Conservation (phyloP, 2,888 invertebrate genomes). For the Tachina fera region DNA sequence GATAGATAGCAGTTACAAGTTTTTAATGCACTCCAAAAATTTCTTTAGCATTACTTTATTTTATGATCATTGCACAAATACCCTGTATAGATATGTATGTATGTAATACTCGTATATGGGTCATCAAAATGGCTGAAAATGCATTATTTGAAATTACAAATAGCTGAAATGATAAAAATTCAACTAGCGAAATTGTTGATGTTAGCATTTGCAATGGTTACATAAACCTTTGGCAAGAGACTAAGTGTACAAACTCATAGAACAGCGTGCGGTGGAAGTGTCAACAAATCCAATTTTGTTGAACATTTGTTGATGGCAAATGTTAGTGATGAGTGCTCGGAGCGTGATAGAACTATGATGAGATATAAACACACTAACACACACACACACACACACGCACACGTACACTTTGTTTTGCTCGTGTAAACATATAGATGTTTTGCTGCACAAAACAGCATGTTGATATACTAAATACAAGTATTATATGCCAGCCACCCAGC, state of each 20-base stretch:
- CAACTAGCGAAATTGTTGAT: slow-evolving; percentile 29
- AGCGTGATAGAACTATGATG: slow-evolving; percentile 67
- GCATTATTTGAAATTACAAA: slow-evolving; percentile 43
- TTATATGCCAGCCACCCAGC: slow-evolving; percentile 22
- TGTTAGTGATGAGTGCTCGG: slow-evolving; percentile 68
- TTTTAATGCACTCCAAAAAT: no score
- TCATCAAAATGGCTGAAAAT: not conserved
- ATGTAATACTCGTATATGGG: no score
- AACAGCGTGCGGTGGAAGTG: slow-evolving; percentile 33
- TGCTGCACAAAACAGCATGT: not conserved
- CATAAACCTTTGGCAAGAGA: not conserved
- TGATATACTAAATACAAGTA: slow-evolving; percentile 3
- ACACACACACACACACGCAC: slow-evolving; percentile 13
- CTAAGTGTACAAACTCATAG: not conserved
- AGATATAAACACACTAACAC: slow-evolving; percentile 40
- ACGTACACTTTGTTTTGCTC: not conserved
- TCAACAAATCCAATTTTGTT: slow-evolving; percentile 69
- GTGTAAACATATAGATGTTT: not conserved
- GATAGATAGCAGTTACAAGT: no score
- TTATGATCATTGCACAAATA: not conserved
- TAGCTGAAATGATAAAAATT: slow-evolving; percentile 58
- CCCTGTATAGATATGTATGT: not conserved
- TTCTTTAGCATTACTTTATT: not conserved
- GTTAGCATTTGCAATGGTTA: not conserved
- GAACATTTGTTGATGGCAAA: slow-evolving; percentile 66